Base-by-base conservation (phyloP, 2,113 vertebrate genomes). In the Xyliphius kryptos region DNA sequence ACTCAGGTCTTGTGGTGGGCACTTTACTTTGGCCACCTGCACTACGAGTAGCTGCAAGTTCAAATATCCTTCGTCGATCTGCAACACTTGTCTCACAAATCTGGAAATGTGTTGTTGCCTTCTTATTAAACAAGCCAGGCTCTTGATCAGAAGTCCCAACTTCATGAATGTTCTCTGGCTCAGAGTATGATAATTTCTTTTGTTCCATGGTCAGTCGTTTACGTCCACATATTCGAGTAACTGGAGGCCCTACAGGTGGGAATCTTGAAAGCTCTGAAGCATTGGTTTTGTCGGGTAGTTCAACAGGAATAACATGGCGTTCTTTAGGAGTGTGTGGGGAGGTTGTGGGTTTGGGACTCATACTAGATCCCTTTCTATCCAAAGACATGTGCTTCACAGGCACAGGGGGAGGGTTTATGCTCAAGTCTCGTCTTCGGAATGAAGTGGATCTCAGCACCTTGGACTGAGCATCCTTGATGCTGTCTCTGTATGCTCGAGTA, bases 151-250 rank as follows among this genome's bases (percentile, higher is more conserved):
- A 87, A 43, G 94, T 52, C 2, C 96, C 95, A 7, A 97, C 87
- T 73, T 98, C 90, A 0, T 99, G 91, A 82, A 99, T 89, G 73
- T 91, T 97, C 74, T 95, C 94, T 0, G 96, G 96, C 82, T 98
- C 96, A 0, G 96, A 99, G 78, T 92, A 97, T 0, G 92, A 99
- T 1, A 88, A 81, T 66, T 96, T 97, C 82, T 95, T 99, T 83
- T 99, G 94, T 77, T 94, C 92, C 0, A 80, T 70, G 0, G 88
- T 90, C 71, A 98, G 79, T 36, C 94, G 90, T 63, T 84, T 89
- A 17, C 95, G 89, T 2, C 90, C 89, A 0, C 94, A 88, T 11
- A 95, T 87, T 1, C 94, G 87, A 40, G 66, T 3, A 0, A 80
- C 0, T 0, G 80, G 78, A 38, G 81, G 80, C 0, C 85, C 76